phyloP scores from a whole-genome alignment of 2,113 vertebrate species.

The Tapirus terrestris region DNA sequence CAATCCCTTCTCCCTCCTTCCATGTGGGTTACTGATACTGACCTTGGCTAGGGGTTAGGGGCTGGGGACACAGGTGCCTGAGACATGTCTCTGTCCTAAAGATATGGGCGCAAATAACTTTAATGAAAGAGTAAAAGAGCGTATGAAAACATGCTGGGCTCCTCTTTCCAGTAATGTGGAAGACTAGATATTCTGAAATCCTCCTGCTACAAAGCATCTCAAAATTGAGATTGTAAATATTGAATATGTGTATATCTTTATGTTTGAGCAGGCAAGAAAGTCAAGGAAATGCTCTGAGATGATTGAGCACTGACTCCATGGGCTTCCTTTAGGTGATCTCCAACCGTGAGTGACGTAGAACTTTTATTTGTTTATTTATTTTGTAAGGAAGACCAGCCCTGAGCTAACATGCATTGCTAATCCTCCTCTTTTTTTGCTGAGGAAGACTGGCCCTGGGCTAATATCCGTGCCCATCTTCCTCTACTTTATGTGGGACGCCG shows the following conservation, averaged over 20 bases:
- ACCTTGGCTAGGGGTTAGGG: neutral
- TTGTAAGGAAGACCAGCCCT: too few relatives aligned
- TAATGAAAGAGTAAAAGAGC: neutral
- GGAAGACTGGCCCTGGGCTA: too few relatives aligned
- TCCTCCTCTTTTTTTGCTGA: too few relatives aligned
- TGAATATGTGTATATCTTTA: neutral
- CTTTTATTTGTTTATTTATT: neutral
- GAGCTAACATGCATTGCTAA: too few relatives aligned
- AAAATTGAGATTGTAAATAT: neutral
- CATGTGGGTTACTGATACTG: neutral
- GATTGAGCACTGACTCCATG: neutral
- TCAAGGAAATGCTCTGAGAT: neutral
- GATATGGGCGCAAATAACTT: neutral
- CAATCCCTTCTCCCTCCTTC: too few relatives aligned
- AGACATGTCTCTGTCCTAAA: neutral
- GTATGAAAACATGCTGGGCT: neutral
- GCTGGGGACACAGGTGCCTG: neutral
- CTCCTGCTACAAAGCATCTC: neutral
- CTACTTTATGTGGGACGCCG: too few relatives aligned
- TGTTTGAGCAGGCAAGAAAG: neutral
- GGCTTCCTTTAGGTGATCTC: neutral
- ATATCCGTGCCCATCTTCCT: too few relatives aligned
- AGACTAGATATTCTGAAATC: neutral
- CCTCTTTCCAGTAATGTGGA: neutral
- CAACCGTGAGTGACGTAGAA: neutral